These are phyloP conservation scores for Drosophila mulleri DNA, from an alignment of 2,888 invertebrate species.

Conservation along the genomic window DNA sequence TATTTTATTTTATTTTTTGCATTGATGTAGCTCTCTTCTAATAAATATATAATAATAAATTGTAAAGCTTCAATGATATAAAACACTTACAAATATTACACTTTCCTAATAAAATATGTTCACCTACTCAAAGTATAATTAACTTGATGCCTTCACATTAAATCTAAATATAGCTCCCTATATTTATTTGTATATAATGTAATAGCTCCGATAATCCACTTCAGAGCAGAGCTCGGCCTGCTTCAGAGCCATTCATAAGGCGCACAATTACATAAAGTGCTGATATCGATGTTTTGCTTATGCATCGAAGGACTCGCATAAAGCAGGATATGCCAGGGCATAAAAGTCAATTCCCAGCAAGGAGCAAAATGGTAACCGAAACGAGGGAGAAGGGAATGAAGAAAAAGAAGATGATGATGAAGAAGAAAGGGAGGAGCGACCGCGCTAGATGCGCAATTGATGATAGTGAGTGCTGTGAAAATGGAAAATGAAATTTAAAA, in stretches of 20 bases:
- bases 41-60: too few relatives aligned
- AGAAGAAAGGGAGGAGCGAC: neutral
- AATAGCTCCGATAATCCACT: neutral
- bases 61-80: too few relatives aligned
- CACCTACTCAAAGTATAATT: neutral
- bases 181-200: neutral
- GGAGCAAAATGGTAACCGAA: neutral
- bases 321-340: constrained; percentile 55
- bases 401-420: too few relatives aligned
- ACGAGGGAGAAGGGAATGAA: neutral
- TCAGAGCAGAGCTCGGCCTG: neutral
- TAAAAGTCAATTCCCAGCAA: constrained; percentile 50
- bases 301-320: constrained; percentile 45
- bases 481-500: constrained; percentile 79
- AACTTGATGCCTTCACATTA: neutral
- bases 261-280: constrained; percentile 40
- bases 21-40: too few relatives aligned
- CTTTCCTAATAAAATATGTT: neutral
- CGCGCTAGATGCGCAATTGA: constrained; percentile 54
- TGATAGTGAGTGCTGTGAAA: constrained; percentile 64
- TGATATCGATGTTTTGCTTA: constrained; percentile 42
- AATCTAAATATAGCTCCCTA: neutral
- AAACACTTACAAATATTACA: too few relatives aligned
- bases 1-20: too few relatives aligned
- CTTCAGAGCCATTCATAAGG: constrained; percentile 27